These are phyloP conservation scores for Lepidurus arcticus DNA, from an alignment of 1,140 invertebrate genomes.

Conservation along the genomic window DNA sequence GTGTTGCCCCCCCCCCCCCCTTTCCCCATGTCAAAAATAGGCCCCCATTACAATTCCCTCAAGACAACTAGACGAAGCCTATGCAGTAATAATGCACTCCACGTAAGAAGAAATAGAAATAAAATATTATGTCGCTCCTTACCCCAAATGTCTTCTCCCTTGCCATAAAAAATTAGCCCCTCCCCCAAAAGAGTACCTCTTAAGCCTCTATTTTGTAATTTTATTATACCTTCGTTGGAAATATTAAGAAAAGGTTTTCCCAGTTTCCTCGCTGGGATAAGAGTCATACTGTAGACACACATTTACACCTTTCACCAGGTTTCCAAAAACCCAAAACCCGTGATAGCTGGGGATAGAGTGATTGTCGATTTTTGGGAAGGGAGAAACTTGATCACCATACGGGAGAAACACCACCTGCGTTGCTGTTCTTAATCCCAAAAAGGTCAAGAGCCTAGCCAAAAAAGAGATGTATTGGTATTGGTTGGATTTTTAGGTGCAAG, in stretches of 20 bases:
- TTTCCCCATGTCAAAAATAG: not conserved
- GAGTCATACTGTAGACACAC: too few species aligned
- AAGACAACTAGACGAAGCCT: not conserved
- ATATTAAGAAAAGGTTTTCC: too few species aligned
- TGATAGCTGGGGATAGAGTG: not conserved
- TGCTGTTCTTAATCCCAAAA: too few species aligned
- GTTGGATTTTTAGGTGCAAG: not conserved
- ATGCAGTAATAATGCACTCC: not conserved
- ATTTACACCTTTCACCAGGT: not conserved
- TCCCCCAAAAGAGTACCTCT: too few species aligned
- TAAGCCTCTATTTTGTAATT: too few species aligned
- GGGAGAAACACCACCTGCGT: not conserved
- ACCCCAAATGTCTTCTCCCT: too few species aligned
- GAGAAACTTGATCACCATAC: constrained; percentile 10
- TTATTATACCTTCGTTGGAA: too few species aligned
- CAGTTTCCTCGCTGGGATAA: too few species aligned
- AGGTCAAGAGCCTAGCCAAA: not conserved
- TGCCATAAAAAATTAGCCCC: too few species aligned
- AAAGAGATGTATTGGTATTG: not conserved
- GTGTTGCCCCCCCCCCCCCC: too few species aligned
- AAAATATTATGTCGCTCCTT: not conserved
- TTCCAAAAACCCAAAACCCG: not conserved
- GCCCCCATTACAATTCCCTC: constrained; percentile 3
- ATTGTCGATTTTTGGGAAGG: not conserved
- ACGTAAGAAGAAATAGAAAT: not conserved